Percentiles rank a stretch among this genome's conserved stretches.
These are phyloP conservation scores for Megaustenia siamemsis DNA, from an alignment of 2,888 invertebrate species.

Conservation along the genomic window DNA sequence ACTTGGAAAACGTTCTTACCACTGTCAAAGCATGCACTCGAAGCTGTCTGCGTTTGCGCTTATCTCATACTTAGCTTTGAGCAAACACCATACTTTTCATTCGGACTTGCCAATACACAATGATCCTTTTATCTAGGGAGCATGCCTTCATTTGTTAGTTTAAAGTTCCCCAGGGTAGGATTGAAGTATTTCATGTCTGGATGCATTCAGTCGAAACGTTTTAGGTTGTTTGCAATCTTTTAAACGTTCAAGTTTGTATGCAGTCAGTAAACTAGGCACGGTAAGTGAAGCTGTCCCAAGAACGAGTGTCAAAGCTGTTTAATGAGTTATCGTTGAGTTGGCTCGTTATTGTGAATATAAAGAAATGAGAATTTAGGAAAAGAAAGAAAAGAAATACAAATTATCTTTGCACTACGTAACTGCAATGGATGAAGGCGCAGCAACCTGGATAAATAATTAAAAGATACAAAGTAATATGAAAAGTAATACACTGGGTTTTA, in stretches of 20 bases:
- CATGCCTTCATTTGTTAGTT: not conserved
- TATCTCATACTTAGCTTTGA: not conserved
- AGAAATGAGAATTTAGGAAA: not conserved
- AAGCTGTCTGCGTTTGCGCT: slow-evolving; percentile 12
- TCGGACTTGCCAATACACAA: not conserved
- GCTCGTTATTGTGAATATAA: not conserved
- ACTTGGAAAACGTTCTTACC: not conserved
- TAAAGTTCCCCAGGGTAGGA: not conserved
- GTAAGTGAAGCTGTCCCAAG: not conserved
- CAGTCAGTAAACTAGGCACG: not conserved
- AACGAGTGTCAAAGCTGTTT: not conserved
- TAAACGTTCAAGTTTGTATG: not conserved
- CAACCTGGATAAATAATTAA: not conserved
- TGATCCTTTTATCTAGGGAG: not conserved
- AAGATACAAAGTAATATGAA: no score
- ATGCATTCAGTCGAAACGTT: not conserved
- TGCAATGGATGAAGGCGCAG: not conserved
- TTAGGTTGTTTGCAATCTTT: not conserved
- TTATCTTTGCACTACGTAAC: not conserved
- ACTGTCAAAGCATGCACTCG: not conserved
- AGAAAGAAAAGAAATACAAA: not conserved
- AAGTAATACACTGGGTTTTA: no score
- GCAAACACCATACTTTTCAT: slow-evolving; percentile 4
- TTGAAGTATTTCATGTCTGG: not conserved
- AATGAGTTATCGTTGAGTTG: not conserved